Conservation (phyloP, 2,113 vertebrate genomes). For the Sturnira hondurensis region DNA sequence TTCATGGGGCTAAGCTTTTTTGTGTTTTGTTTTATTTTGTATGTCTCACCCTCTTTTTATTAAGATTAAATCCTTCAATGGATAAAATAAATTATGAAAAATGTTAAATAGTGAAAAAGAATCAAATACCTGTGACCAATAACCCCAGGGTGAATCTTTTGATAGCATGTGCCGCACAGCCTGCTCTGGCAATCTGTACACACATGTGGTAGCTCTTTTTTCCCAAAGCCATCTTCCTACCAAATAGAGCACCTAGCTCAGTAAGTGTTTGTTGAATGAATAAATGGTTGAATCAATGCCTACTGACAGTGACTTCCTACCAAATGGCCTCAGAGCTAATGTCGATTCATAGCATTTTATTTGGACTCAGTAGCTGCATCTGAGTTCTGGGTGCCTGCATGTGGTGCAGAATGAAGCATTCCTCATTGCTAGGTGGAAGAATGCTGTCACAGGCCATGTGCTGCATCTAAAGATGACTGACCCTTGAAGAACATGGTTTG, state of each 20-base stretch:
- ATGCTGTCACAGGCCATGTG: rapidly evolving
- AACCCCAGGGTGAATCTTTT: slow-evolving; percentile 11
- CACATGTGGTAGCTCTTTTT: neutral
- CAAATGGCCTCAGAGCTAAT: neutral
- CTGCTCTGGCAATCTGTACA: neutral
- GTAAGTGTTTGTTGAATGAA: slow-evolving; percentile 30
- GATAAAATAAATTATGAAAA: slow-evolving; percentile 52
- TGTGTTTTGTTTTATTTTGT: slow-evolving; percentile 42
- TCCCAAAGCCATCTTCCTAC: neutral
- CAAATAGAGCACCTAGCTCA: neutral
- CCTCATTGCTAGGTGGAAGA: neutral
- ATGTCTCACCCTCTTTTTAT: neutral
- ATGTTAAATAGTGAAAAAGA: slow-evolving; percentile 15
- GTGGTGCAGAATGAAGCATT: neutral
- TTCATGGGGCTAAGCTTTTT: neutral
- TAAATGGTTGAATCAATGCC: neutral
- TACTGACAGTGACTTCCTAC: neutral
- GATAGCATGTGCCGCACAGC: rapidly evolving
- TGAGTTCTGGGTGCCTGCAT: neutral
- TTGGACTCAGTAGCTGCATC: neutral
- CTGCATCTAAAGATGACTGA: neutral
- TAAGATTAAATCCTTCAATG: slow-evolving; percentile 47
- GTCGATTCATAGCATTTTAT: neutral
- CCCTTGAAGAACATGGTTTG: neutral
- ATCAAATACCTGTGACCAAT: neutral